phyloP scores from a whole-genome alignment of 2,113 vertebrate genomes.

The Rhinolophus sinicus region DNA sequence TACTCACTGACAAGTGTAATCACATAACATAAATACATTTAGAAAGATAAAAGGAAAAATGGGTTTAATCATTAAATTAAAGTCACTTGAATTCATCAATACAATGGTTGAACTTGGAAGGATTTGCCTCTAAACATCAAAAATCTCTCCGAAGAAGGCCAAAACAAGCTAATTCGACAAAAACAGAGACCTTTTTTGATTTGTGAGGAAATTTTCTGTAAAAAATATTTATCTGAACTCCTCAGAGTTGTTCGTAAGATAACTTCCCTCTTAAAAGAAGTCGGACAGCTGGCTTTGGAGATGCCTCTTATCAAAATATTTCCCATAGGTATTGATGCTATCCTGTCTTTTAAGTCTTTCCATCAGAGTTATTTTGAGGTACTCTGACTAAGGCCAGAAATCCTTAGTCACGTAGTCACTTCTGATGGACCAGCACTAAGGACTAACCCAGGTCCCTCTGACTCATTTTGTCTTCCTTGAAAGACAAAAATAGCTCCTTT shows the following conservation, averaged over 20 bases:
- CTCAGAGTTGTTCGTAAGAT: constrained; percentile 54
- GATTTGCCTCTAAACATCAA: constrained; percentile 28
- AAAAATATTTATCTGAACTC: constrained; percentile 24
- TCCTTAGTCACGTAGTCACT: constrained; percentile 62
- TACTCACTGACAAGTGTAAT: neutral
- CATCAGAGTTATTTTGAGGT: constrained; percentile 74
- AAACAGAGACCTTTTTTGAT: neutral
- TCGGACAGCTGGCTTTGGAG: constrained; percentile 56
- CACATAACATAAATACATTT: neutral
- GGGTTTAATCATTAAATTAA: neutral
- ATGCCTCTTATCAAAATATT: constrained; percentile 74
- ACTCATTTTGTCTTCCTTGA: constrained; percentile 68
- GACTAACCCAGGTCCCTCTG: constrained; percentile 53
- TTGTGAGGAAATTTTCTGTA: neutral
- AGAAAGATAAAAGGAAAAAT: neutral
- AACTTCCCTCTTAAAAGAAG: constrained; percentile 71
- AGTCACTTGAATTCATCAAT: constrained; percentile 25
- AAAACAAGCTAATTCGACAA: neutral
- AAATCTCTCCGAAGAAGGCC: neutral
- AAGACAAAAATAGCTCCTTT: constrained; percentile 68
- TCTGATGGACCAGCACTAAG: neutral
- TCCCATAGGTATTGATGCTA: constrained; percentile 70
- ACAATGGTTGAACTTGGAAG: neutral
- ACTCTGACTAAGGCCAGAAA: constrained; percentile 77
- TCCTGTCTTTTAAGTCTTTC: constrained; percentile 61